Evolutionary conservation across 2,888 invertebrate genomes (phyloP).

Genomic region (Blera fallax): DNA sequence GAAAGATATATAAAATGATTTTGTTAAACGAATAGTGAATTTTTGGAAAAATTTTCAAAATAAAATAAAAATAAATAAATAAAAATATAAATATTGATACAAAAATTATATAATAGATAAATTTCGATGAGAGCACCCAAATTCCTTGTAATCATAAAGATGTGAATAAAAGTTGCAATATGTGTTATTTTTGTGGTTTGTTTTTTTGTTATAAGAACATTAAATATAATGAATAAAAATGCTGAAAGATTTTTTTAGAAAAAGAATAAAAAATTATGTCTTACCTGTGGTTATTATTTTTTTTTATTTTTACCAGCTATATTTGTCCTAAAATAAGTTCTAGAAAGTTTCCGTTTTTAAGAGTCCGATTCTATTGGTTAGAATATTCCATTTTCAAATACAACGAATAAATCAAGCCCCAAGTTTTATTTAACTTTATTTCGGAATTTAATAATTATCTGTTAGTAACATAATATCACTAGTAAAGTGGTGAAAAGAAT

Average conservation of each 20-base stretch:
- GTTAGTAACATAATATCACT: no score
- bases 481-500: no score
- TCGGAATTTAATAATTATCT: no score
- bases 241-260: not conserved
- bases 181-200: not conserved
- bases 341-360: no score
- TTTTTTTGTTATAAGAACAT: not conserved
- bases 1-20: constrained; percentile 53
- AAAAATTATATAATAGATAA: not conserved
- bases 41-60: not conserved
- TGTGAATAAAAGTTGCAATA: not conserved
- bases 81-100: not conserved
- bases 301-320: no score
- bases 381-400: no score
- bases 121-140: constrained; percentile 14
- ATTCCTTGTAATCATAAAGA: constrained; percentile 26
- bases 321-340: no score
- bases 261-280: not conserved
- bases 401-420: no score
- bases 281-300: not conserved
- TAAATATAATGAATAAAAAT: not conserved
- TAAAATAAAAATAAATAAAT: no score
- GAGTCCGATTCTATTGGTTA: no score
- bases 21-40: not conserved
- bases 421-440: no score